phyloP scores from a whole-genome alignment of 2,797 vertebrate species.

The Scyliorhinus canicula region DNA sequence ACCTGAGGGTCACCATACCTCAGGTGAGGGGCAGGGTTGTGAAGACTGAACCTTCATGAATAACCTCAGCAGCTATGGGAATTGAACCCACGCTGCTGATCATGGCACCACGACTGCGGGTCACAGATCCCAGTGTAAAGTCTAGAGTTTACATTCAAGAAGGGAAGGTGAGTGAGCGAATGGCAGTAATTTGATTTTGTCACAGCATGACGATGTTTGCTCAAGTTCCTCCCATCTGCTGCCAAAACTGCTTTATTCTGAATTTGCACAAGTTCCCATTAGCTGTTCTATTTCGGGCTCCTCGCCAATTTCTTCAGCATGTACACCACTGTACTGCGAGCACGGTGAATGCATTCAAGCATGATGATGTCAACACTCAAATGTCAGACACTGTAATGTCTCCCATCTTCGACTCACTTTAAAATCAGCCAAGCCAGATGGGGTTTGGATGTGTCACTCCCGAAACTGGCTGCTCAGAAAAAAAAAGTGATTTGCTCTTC shows the following conservation, averaged over 20 bases:
- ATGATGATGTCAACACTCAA: not conserved
- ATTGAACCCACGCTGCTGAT: no score
- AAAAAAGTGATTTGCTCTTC: not conserved
- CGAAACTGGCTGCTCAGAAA: not conserved
- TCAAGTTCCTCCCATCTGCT: not conserved
- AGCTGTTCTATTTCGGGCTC: not conserved
- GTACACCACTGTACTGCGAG: not conserved
- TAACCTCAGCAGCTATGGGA: no score
- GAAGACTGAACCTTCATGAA: no score
- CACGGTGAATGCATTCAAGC: not conserved
- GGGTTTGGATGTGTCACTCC: not conserved
- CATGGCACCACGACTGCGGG: not conserved
- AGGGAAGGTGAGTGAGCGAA: not conserved
- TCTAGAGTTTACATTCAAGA: not conserved
- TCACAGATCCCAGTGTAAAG: not conserved
- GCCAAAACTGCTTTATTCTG: not conserved
- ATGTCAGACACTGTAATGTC: not conserved
- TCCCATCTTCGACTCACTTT: no score
- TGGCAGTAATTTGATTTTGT: not conserved
- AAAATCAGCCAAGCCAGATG: not conserved
- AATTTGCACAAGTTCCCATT: not conserved
- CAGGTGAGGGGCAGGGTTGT: no score
- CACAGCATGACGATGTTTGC: not conserved
- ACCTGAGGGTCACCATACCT: no score
- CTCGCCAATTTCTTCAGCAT: not conserved